Evolutionary conservation across 2,888 invertebrate species (phyloP).

Genomic region (Diplolepis rosae): DNA sequence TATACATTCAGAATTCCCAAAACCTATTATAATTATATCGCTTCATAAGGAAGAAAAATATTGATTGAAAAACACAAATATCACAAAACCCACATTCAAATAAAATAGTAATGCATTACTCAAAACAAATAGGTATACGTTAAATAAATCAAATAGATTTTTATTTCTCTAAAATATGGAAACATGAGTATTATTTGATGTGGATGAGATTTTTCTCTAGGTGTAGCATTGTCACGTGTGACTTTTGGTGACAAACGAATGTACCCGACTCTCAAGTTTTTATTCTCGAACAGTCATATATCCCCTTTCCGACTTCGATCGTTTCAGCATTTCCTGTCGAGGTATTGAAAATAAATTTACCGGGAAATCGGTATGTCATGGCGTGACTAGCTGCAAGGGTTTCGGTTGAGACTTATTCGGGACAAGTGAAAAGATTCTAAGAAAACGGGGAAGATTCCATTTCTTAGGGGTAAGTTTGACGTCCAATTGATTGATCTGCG

Average conservation of each 20-base stretch:
- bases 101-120: too few relatives aligned
- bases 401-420: slow-evolving; percentile 36
- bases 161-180: too few relatives aligned
- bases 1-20: background rate
- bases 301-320: slow-evolving; percentile 14
- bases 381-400: slow-evolving; percentile 60
- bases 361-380: slow-evolving; percentile 55
- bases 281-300: slow-evolving; percentile 36
- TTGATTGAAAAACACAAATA: slow-evolving; percentile 7
- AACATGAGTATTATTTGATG: too few relatives aligned
- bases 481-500: slow-evolving; percentile 64
- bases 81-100: too few relatives aligned
- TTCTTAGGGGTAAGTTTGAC: slow-evolving; percentile 61
- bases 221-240: background rate
- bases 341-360: slow-evolving; percentile 62
- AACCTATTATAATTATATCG: background rate
- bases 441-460: slow-evolving; percentile 30
- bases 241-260: background rate
- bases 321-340: slow-evolving; percentile 36
- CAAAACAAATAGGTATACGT: too few relatives aligned
- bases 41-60: background rate
- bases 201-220: too few relatives aligned
- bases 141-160: too few relatives aligned
- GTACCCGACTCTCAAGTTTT: background rate
- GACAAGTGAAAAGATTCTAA: slow-evolving; percentile 17